Evolutionary conservation across 2,797 vertebrate genomes (phyloP).

Genomic region (Sebastes jordani): DNA sequence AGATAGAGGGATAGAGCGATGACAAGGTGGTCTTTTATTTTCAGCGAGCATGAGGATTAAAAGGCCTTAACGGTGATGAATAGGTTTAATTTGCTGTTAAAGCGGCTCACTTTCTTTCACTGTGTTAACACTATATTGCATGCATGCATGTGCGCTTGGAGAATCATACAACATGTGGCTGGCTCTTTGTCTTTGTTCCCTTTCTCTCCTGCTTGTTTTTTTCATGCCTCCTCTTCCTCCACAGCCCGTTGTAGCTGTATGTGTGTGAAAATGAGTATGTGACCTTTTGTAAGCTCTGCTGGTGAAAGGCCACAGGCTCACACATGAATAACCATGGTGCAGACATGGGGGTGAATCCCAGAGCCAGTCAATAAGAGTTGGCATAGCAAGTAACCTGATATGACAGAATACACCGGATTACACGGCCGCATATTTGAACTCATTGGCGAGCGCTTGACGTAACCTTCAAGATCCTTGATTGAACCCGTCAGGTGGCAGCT

Average conservation of each 20-base stretch:
- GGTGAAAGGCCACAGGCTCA: conserved; percentile 66
- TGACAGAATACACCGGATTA: conserved; percentile 37
- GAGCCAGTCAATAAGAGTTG: conserved; percentile 43
- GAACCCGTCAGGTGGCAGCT: conserved; percentile 13
- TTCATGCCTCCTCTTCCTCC: conserved; percentile 21
- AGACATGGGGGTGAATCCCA: conserved; percentile 62
- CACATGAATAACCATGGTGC: conserved; percentile 63
- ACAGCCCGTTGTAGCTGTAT: conserved; percentile 13
- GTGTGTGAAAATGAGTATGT: conserved; percentile 9
- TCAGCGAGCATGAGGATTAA: conserved; percentile 40
- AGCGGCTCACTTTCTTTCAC: conserved; percentile 28
- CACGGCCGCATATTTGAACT: conserved; percentile 4
- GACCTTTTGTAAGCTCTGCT: conserved; percentile 63
- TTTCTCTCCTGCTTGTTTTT: conserved; percentile 8
- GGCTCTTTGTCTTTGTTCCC: conserved; percentile 28
- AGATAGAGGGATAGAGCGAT: conserved; percentile 37
- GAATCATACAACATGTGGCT: conserved; percentile 29
- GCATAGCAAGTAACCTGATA: conserved; percentile 53
- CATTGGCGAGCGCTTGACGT: background rate
- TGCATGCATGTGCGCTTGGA: conserved; percentile 1
- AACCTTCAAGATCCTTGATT: conserved; percentile 6
- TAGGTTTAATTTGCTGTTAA: conserved; percentile 67
- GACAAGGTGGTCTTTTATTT: conserved; percentile 56
- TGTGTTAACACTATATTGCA: conserved; percentile 31
- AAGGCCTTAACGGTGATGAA: conserved; percentile 57